A percentile compares a stretch with the other conserved stretches of the same genome.
Conservation (phyloP, 1,140 invertebrate species). For the Neodiprion pinetum region DNA sequence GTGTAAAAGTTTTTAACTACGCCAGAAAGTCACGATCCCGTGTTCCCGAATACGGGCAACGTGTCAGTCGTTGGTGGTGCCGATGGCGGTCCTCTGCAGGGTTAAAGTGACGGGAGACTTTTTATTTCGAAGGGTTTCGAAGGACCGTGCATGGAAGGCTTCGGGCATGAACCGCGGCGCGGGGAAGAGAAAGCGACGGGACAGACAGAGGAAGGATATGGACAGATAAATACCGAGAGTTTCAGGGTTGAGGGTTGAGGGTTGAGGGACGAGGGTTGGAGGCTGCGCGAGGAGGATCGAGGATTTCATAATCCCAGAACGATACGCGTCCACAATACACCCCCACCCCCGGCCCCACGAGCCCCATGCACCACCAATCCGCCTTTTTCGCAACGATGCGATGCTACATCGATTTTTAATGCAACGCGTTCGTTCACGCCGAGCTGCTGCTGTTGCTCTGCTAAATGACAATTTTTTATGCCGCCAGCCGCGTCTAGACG, state of each 20-base stretch:
- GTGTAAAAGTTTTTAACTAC: slow-evolving; percentile 43
- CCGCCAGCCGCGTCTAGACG: too few relatives aligned
- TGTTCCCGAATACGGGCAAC: slow-evolving; percentile 21
- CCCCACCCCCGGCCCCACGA: not conserved
- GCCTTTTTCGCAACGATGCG: not conserved
- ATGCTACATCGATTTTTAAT: not conserved
- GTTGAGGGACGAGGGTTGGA: not conserved
- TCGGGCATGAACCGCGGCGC: not conserved
- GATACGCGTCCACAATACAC: not conserved
- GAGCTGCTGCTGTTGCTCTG: too few relatives aligned
- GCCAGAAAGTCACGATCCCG: slow-evolving; percentile 42
- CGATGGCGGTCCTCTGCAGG: slow-evolving; percentile 14
- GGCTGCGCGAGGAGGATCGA: not conserved
- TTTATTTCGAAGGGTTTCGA: slow-evolving; percentile 41
- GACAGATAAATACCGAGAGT: slow-evolving; percentile 42
- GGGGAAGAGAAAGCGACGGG: slow-evolving; percentile 31
- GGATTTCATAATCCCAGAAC: slow-evolving; percentile 2
- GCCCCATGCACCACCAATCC: not conserved
- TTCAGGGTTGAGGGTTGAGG: not conserved
- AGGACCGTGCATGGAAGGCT: slow-evolving; percentile 12
- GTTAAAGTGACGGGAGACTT: slow-evolving; percentile 29
- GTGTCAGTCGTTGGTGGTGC: too few relatives aligned
- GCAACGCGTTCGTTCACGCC: too few relatives aligned
- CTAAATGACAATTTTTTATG: too few relatives aligned
- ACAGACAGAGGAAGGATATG: slow-evolving; percentile 46